Evolutionary conservation across 2,797 vertebrate species (phyloP).

Genomic region (Oreochromis grahami): DNA sequence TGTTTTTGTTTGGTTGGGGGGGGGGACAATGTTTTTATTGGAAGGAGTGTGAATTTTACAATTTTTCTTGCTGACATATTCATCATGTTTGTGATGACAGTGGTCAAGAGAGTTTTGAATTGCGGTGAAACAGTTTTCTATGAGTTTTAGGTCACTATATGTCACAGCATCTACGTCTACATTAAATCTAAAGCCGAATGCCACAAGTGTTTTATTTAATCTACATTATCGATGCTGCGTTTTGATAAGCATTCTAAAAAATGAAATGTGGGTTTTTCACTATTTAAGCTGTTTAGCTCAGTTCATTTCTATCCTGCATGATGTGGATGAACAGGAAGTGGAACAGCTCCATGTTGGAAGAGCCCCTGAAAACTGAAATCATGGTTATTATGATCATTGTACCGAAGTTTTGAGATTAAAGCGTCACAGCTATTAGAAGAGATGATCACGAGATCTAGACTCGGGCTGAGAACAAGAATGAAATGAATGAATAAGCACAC

Average conservation of each 20-base stretch:
- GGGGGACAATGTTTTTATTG: too few relatives aligned
- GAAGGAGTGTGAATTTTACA: not conserved
- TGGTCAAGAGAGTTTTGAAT: not conserved
- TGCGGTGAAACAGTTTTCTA: not conserved
- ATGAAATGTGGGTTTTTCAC: not conserved
- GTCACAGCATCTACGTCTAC: not conserved
- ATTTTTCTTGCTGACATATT: not conserved
- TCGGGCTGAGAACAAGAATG: not conserved
- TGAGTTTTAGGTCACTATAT: not conserved
- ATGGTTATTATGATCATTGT: not conserved
- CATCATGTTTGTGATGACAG: not conserved
- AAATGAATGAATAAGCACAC: not conserved
- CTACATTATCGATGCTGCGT: not conserved
- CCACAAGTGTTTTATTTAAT: not conserved
- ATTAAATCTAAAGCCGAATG: not conserved
- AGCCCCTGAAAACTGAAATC: not conserved
- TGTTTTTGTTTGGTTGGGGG: fast-evolving
- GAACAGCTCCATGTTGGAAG: not conserved
- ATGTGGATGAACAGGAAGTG: not conserved
- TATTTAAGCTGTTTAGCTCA: not conserved
- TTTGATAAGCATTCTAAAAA: not conserved
- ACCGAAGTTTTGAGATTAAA: not conserved
- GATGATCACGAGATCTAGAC: not conserved
- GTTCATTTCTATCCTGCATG: not conserved
- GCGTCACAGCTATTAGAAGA: not conserved